Percentiles rank a stretch among this genome's conserved stretches.
Conservation (phyloP, 2,888 invertebrate species). For the Caenorhabditis uteleia region DNA sequence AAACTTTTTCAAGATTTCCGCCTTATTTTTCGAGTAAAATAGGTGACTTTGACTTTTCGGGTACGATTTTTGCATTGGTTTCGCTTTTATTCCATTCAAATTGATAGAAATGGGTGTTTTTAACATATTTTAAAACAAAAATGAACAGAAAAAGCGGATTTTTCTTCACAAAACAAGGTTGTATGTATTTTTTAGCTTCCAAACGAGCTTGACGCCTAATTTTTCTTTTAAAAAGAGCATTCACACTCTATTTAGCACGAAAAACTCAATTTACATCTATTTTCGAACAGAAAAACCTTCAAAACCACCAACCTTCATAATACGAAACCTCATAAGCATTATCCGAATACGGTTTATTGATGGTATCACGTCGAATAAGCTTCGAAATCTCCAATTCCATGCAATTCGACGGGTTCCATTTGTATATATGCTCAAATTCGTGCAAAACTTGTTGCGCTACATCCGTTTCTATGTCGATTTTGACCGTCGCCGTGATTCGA, state of each 20-base stretch:
- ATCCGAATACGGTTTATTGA: slow-evolving; percentile 14
- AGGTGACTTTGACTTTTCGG: too few species aligned
- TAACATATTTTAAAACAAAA: background rate
- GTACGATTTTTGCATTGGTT: too few species aligned
- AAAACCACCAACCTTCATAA: slow-evolving; percentile 29
- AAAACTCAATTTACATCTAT: background rate
- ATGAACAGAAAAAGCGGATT: background rate
- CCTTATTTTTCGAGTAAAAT: too few species aligned
- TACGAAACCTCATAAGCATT: slow-evolving; percentile 27
- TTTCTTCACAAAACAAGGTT: too few species aligned
- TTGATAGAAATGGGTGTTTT: too few species aligned
- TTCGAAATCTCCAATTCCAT: slow-evolving; percentile 25
- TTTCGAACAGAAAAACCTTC: background rate
- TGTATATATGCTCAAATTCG: slow-evolving; percentile 1
- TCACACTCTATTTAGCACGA: too few species aligned
- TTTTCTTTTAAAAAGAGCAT: too few species aligned
- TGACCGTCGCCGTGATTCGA: slow-evolving; percentile 28
- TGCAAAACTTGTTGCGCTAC: slow-evolving; percentile 18
- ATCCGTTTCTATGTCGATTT: slow-evolving; percentile 15
- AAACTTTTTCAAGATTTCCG: too few species aligned
- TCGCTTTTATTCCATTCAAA: too few species aligned
- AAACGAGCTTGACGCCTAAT: too few species aligned
- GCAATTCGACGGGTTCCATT: slow-evolving; percentile 4
- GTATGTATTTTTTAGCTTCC: too few species aligned
- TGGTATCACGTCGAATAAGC: slow-evolving; percentile 12